These are phyloP conservation scores for Cheilosia scutellata DNA, from an alignment of 2,888 invertebrate species.

Conservation along the genomic window DNA sequence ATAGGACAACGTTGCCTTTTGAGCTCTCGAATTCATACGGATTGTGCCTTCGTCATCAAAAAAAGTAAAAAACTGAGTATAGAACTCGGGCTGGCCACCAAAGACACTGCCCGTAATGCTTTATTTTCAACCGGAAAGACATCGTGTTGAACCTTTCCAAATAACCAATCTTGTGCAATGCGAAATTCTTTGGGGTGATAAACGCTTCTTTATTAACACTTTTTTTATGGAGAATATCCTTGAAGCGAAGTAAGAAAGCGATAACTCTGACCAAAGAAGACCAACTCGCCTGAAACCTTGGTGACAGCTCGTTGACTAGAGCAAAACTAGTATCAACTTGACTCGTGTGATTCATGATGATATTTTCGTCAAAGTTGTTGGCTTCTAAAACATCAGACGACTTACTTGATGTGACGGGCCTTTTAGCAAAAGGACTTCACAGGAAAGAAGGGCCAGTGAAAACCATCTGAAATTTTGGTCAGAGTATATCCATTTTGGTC, in stretches of 20 bases:
- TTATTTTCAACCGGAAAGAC: neutral
- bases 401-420: slow-evolving; percentile 10
- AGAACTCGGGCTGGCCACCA: neutral
- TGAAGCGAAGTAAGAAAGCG: neutral
- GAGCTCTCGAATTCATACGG: slow-evolving; percentile 6
- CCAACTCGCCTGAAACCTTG: slow-evolving; percentile 3
- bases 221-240: neutral
- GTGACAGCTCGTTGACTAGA: neutral
- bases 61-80: slow-evolving; percentile 15
- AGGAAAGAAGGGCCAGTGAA: slow-evolving; percentile 6
- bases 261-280: slow-evolving; percentile 13
- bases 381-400: neutral
- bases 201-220: neutral
- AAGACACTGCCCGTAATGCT: neutral
- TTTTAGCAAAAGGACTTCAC: neutral
- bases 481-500: neutral
- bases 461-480: slow-evolving; percentile 7
- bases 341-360: neutral
- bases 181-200: neutral
- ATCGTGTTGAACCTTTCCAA: slow-evolving; percentile 9
- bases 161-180: neutral
- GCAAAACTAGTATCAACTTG: neutral
- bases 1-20: neutral
- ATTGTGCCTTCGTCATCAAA: slow-evolving; percentile 5
- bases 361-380: neutral